phyloP scores from a whole-genome alignment of 1,140 invertebrate species.

The Saccostrea echinata region DNA sequence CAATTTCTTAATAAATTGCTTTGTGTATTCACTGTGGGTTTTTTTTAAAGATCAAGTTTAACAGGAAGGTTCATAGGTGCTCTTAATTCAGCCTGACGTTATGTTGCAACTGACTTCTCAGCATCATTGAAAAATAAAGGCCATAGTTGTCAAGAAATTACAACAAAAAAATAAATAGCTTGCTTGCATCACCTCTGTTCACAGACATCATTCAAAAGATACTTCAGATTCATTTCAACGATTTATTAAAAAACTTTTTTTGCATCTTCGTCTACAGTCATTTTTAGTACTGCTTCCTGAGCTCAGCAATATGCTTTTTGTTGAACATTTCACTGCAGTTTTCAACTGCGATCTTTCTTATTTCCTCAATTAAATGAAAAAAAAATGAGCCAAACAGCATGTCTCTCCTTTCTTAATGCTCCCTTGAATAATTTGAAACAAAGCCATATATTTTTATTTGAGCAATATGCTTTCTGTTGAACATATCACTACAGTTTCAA shows the following conservation, averaged over 20 bases:
- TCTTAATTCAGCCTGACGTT: conserved; percentile 42
- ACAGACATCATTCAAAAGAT: conserved; percentile 11
- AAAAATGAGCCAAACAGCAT: conserved; percentile 34
- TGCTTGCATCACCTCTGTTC: conserved; percentile 4
- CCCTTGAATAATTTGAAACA: conserved; percentile 9
- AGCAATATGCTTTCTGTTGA: too few relatives aligned
- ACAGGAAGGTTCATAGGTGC: conserved; percentile 39
- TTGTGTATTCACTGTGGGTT: conserved; percentile 37
- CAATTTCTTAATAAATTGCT: not conserved
- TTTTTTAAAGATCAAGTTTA: conserved; percentile 38
- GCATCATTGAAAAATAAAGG: conserved; percentile 31
- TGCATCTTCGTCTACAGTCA: not conserved
- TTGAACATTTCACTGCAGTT: conserved; percentile 38
- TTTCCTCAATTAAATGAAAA: conserved; percentile 37
- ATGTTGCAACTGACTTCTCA: conserved; percentile 12
- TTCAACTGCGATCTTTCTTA: not conserved
- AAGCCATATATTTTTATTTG: too few relatives aligned
- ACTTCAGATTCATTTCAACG: conserved; percentile 22
- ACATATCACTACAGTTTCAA: too few relatives aligned
- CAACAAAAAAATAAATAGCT: not conserved
- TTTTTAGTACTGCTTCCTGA: conserved; percentile 8
- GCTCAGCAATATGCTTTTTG: not conserved
- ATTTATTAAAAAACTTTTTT: conserved; percentile 17
- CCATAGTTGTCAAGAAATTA: not conserved
- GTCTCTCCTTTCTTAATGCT: not conserved